A percentile compares a stretch with the other conserved stretches of the same genome.
Evolutionary conservation across 1,140 invertebrate species (phyloP).

Genomic region (Tenebrio molitor): DNA sequence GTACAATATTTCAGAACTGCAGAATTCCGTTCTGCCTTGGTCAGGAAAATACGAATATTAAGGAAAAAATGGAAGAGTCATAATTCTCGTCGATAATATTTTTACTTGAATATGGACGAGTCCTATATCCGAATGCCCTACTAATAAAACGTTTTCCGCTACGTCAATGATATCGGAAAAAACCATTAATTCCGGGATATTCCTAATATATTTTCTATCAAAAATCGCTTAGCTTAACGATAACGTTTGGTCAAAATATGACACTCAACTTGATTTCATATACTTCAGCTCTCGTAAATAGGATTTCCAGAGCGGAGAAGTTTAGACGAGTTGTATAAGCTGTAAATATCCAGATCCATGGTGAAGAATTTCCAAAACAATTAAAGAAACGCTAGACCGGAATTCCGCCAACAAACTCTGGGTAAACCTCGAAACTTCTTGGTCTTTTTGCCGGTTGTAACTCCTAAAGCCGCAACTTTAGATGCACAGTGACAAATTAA

Average conservation of each 20-base stretch:
- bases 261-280: neutral
- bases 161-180: slow-evolving; percentile 34
- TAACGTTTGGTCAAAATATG: slow-evolving; percentile 32
- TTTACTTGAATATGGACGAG: neutral
- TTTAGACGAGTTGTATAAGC: neutral
- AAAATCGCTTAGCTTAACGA: slow-evolving; percentile 8
- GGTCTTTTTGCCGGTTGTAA: neutral
- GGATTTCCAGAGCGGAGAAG: slow-evolving; percentile 9
- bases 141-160: slow-evolving; percentile 37
- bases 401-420: neutral
- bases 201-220: slow-evolving; percentile 38
- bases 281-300: slow-evolving; percentile 9
- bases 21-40: neutral
- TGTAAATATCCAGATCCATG: too few relatives aligned
- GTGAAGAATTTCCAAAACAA: too few relatives aligned
- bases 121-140: slow-evolving; percentile 15
- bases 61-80: slow-evolving; percentile 17
- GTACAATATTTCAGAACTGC: slow-evolving; percentile 6
- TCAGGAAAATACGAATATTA: slow-evolving; percentile 29
- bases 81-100: slow-evolving; percentile 24
- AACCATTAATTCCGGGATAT: slow-evolving; percentile 31
- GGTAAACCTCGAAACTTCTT: neutral
- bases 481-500: neutral
- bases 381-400: neutral
- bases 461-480: neutral